Percentiles rank a stretch among this genome's conserved stretches.
Conservation (phyloP, 2,113 vertebrate genomes). For the Chauna torquata region DNA sequence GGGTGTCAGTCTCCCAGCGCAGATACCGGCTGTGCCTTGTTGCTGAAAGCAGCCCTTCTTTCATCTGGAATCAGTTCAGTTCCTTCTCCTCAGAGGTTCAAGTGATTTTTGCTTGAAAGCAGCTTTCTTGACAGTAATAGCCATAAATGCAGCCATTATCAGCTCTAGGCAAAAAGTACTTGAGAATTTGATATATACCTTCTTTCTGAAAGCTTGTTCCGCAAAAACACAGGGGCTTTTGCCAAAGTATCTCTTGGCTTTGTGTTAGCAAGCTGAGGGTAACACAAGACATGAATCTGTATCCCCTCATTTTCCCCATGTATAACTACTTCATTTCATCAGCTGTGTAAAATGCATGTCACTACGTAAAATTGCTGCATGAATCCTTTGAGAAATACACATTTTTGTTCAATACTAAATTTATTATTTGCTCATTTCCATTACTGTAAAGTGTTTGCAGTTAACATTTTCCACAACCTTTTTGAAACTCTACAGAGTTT, state of each 20-base stretch:
- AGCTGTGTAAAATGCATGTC: background rate
- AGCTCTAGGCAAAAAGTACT: background rate
- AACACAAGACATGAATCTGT: background rate
- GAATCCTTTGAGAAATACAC: background rate
- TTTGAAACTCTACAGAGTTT: slow-evolving; percentile 9
- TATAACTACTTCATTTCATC: background rate
- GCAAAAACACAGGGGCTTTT: background rate
- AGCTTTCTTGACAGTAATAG: background rate
- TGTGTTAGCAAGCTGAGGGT: background rate
- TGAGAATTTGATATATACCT: slow-evolving; percentile 2
- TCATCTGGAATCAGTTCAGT: background rate
- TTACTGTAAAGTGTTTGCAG: slow-evolving; percentile 4
- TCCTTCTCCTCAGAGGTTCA: background rate
- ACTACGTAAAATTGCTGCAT: background rate
- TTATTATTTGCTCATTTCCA: slow-evolving; percentile 3
- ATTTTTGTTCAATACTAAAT: background rate
- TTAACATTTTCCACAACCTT: slow-evolving; percentile 41
- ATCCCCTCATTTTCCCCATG: background rate
- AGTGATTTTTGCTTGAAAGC: background rate
- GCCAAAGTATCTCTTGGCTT: background rate
- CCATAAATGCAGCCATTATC: slow-evolving; percentile 19
- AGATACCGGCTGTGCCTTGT: background rate
- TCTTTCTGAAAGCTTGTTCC: slow-evolving; percentile 4
- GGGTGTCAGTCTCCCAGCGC: background rate
- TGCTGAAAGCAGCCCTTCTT: background rate